phyloP scores from a whole-genome alignment of 2,797 vertebrate species.

The Phataginus tetradactyla region DNA sequence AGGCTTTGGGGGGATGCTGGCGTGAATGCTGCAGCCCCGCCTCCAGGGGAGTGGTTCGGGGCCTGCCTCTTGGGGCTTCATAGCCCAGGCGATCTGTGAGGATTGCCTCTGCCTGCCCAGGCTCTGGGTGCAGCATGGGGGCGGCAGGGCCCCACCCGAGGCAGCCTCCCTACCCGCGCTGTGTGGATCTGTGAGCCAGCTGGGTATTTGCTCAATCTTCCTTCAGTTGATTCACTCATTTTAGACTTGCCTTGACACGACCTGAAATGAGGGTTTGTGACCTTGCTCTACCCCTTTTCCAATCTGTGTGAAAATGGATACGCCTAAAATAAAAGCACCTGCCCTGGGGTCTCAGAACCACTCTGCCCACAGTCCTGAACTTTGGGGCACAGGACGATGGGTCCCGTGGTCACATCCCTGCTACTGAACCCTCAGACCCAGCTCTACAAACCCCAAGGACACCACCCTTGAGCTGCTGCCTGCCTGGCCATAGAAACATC shows the following conservation, averaged over 20 bases:
- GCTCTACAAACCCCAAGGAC: neutral
- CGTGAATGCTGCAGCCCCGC: too few species aligned
- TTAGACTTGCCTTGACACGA: neutral
- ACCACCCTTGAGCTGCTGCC: neutral
- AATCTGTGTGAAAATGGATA: neutral
- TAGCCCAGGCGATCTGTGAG: too few species aligned
- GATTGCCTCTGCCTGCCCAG: neutral
- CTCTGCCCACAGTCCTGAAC: fast-evolving
- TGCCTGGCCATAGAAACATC: fast-evolving
- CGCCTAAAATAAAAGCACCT: neutral
- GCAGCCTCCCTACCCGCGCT: fast-evolving
- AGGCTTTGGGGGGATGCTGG: too few species aligned
- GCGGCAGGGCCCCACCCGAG: neutral
- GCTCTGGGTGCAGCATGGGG: neutral
- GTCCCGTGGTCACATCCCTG: too few species aligned
- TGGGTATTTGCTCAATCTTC: too few species aligned
- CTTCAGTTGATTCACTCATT: fast-evolving
- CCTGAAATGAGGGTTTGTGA: fast-evolving
- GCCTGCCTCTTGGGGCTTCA: too few species aligned
- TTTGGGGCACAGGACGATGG: fast-evolving
- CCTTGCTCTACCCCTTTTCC: neutral
- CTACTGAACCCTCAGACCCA: fast-evolving
- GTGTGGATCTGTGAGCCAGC: fast-evolving
- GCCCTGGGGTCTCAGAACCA: neutral
- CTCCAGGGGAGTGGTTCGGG: too few species aligned